These are phyloP conservation scores for Scaptomyza graminum DNA, from an alignment of 1,140 invertebrate genomes.

Conservation along the genomic window DNA sequence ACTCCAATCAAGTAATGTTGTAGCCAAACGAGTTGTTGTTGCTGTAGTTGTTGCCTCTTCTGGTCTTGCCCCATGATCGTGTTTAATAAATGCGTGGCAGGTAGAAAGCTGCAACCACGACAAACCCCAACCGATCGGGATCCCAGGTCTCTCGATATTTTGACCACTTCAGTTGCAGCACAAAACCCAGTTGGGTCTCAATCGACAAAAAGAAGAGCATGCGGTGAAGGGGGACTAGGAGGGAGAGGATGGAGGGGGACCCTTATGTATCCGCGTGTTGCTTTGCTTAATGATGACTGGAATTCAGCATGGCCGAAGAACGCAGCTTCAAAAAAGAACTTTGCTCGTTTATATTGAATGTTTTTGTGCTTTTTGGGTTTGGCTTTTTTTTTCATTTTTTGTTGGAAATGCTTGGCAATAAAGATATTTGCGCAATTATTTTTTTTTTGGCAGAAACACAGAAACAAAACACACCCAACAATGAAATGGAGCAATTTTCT, in stretches of 20 bases:
- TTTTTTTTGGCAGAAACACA: constrained; percentile 3
- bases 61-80: constrained; percentile 38
- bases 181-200: constrained; percentile 62
- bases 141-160: constrained; percentile 26
- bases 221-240: neutral
- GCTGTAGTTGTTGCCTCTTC: neutral
- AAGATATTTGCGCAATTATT: constrained; percentile 74
- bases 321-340: constrained; percentile 19
- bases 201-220: neutral
- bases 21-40: constrained; percentile 59
- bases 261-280: constrained; percentile 71
- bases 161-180: constrained; percentile 35
- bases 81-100: constrained; percentile 77
- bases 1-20: constrained; percentile 75
- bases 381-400: constrained; percentile 21
- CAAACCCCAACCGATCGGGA: constrained; percentile 12
- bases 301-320: constrained; percentile 80
- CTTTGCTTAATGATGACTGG: constrained; percentile 73
- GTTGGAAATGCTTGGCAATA: constrained; percentile 62
- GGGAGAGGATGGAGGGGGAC: constrained; percentile 9
- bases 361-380: constrained; percentile 10
- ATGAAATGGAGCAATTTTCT: constrained; percentile 75
- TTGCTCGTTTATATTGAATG: constrained; percentile 52
- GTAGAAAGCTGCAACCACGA: constrained; percentile 57
- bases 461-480: constrained; percentile 10